Conservation (phyloP, 2,113 vertebrate species). For the Ramphastos sulfuratus region DNA sequence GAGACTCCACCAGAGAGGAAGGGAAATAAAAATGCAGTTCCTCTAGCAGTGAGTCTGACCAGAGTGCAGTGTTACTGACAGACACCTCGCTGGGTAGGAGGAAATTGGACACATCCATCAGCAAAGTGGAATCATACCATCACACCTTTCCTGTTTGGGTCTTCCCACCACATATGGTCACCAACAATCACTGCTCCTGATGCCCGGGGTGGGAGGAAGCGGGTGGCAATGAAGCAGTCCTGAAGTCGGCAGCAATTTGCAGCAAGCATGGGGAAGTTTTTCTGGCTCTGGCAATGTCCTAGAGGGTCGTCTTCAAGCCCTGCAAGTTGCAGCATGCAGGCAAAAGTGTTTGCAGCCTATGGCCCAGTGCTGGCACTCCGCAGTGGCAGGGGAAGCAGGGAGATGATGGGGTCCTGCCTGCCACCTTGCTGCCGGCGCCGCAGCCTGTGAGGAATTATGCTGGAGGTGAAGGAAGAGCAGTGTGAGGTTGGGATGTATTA, state of each 20-base stretch:
- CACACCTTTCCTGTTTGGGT: neutral
- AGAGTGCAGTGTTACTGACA: neutral
- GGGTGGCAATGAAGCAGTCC: neutral
- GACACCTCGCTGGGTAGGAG: neutral
- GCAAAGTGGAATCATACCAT: fast-evolving
- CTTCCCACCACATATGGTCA: neutral
- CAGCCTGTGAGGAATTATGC: neutral
- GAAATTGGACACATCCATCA: fast-evolving
- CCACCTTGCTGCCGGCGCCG: neutral
- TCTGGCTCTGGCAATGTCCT: neutral
- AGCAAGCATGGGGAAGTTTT: neutral
- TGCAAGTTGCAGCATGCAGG: neutral
- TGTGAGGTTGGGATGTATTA: constrained; percentile 38
- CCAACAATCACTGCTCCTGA: neutral
- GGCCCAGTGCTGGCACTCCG: neutral
- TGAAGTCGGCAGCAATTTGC: neutral
- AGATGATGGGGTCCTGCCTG: neutral
- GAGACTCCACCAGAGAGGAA: constrained; percentile 54
- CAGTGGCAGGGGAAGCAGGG: neutral
- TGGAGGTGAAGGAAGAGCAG: constrained; percentile 39
- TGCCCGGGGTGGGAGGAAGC: neutral
- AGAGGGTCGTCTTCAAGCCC: neutral
- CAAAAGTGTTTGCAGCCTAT: neutral
- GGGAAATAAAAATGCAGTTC: constrained; percentile 29
- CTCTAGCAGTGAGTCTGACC: constrained; percentile 10